Evolutionary conservation across 2,888 invertebrate species (phyloP).

Genomic region (Ethmia dodecea): DNA sequence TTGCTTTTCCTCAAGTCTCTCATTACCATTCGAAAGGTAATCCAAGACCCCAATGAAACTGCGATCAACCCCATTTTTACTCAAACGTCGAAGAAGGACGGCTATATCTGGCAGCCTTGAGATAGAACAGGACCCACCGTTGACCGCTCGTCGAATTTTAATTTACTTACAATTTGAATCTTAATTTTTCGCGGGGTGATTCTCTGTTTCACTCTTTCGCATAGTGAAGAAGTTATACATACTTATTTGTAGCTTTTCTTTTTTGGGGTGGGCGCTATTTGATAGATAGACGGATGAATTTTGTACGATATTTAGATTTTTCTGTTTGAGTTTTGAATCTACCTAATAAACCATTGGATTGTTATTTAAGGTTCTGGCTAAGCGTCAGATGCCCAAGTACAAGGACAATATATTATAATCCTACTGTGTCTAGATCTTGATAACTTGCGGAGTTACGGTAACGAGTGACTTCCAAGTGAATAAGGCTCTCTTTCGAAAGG

Average conservation of each 20-base stretch:
- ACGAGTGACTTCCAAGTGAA: too few relatives aligned
- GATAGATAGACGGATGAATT: too few relatives aligned
- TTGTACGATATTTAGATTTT: too few relatives aligned
- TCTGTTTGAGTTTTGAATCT: too few relatives aligned
- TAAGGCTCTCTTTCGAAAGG: too few relatives aligned
- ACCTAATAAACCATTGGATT: too few relatives aligned
- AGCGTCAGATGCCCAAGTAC: too few relatives aligned
- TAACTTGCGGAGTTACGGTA: too few relatives aligned
- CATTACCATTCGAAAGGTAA: slow-evolving; percentile 11
- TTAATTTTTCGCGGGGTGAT: slow-evolving; percentile 71
- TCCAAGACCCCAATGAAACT: slow-evolving; percentile 35
- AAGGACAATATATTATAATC: too few relatives aligned
- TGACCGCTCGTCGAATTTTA: slow-evolving; percentile 74
- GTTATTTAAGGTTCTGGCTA: too few relatives aligned
- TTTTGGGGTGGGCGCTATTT: background rate
- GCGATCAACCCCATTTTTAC: slow-evolving; percentile 54
- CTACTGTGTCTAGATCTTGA: too few relatives aligned
- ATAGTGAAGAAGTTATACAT: slow-evolving; percentile 30
- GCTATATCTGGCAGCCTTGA: slow-evolving; percentile 6
- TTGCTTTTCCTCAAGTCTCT: too few relatives aligned
- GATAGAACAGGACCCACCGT: slow-evolving; percentile 39
- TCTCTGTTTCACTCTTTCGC: slow-evolving; percentile 38
- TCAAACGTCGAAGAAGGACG: slow-evolving; percentile 32
- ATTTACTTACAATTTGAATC: slow-evolving; percentile 78
- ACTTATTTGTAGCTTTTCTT: slow-evolving; percentile 49